Conservation (phyloP, 2,888 invertebrate genomes). For the Acanthosoma haemorrhoidale region DNA sequence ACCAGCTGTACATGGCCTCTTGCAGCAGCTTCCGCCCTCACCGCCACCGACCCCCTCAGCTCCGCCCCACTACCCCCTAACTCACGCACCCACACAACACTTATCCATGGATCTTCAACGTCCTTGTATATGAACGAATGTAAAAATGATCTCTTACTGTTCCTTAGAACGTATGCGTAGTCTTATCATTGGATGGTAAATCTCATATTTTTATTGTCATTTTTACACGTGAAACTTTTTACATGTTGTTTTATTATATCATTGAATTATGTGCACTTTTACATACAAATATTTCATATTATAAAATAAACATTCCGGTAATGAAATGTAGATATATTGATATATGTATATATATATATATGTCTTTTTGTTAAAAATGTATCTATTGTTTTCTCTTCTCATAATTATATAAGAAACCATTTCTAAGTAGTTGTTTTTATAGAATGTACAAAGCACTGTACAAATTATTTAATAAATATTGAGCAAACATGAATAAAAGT, state of each 20-base stretch:
- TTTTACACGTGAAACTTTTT: background rate
- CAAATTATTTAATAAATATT: background rate
- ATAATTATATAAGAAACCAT: background rate
- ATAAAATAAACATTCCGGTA: background rate
- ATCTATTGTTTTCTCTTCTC: background rate
- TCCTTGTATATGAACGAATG: no score
- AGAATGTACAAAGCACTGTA: background rate
- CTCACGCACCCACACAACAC: no score
- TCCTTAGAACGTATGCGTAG: background rate
- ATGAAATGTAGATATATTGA: background rate
- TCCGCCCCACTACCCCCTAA: slow-evolving; percentile 13
- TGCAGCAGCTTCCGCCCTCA: slow-evolving; percentile 37
- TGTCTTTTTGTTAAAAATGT: background rate
- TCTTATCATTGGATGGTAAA: background rate
- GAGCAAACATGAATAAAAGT: no score
- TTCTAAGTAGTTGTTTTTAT: background rate
- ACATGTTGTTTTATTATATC: background rate
- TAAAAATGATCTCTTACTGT: background rate
- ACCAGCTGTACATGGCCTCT: slow-evolving; percentile 43
- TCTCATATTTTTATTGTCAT: background rate
- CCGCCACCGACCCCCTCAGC: slow-evolving; percentile 30
- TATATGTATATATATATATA: background rate
- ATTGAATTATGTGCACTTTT: background rate
- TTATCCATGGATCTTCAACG: no score
- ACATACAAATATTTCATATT: background rate